phyloP scores from a whole-genome alignment of 2,113 vertebrate species.

The Rutilus rutilus region DNA sequence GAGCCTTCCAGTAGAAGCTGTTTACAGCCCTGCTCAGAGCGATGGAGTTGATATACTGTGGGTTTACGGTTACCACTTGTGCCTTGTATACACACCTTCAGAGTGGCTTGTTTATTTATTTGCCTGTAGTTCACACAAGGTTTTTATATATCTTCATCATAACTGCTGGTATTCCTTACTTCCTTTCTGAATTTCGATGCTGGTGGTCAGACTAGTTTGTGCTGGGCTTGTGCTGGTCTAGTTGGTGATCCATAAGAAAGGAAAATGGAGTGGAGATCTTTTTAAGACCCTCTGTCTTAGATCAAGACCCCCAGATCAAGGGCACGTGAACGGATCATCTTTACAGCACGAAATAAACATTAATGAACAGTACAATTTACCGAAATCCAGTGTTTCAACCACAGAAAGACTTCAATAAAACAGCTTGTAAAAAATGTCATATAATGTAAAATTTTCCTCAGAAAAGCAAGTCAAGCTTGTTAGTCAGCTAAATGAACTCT shows the following conservation, averaged over 20 bases:
- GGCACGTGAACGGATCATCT: too few relatives aligned
- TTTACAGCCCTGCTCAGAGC: constrained; percentile 17
- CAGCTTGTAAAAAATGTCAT: too few relatives aligned
- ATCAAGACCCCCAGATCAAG: too few relatives aligned
- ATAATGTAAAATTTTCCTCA: too few relatives aligned
- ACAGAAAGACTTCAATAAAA: too few relatives aligned
- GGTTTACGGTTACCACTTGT: constrained; percentile 30
- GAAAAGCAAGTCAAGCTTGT: too few relatives aligned
- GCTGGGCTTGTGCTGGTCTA: neutral
- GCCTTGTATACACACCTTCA: neutral
- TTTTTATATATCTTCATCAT: neutral
- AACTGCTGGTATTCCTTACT: neutral
- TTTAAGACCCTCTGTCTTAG: neutral
- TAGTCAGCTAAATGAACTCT: too few relatives aligned
- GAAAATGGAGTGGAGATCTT: neutral
- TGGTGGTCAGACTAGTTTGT: neutral
- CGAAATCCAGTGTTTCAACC: too few relatives aligned
- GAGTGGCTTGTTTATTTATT: neutral
- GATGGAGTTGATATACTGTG: constrained; percentile 18
- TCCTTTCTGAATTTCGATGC: neutral
- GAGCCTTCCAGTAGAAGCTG: constrained; percentile 35
- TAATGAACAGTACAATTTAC: too few relatives aligned
- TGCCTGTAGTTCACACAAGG: constrained; percentile 1
- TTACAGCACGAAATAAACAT: too few relatives aligned
- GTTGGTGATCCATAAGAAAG: neutral